Conservation (phyloP, 2,888 invertebrate species). For the Augochlorella aurata region DNA sequence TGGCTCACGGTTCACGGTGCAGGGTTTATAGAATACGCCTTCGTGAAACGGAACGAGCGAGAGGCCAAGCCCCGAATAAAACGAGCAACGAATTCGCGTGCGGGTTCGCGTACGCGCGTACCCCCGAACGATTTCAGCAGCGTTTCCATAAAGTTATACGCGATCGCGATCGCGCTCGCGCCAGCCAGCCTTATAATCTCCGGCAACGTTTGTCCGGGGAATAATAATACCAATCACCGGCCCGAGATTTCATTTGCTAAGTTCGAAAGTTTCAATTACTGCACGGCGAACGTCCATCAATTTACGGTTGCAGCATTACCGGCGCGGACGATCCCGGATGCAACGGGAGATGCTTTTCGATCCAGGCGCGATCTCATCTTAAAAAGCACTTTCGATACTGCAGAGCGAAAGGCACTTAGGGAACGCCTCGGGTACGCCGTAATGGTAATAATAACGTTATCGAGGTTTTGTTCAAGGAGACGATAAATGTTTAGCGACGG, state of each 20-base stretch:
- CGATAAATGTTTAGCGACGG: constrained; percentile 68
- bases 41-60: neutral
- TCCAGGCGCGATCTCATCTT: constrained; percentile 69
- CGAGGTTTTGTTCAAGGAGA: constrained; percentile 62
- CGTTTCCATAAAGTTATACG: constrained; percentile 38
- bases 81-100: constrained; percentile 2
- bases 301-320: constrained; percentile 56
- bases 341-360: constrained; percentile 54
- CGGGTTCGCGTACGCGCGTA: constrained; percentile 27
- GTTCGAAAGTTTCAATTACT: constrained; percentile 66
- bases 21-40: constrained; percentile 33
- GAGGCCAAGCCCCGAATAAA: constrained; percentile 4
- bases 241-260: constrained; percentile 60
- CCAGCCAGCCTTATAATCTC: constrained; percentile 38
- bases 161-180: constrained; percentile 13
- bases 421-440: constrained; percentile 61
- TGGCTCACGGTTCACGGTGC: neutral
- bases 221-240: constrained; percentile 58
- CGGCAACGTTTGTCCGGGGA: constrained; percentile 43
- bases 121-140: constrained; percentile 27
- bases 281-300: constrained; percentile 52
- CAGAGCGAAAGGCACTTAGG: constrained; percentile 64
- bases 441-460: constrained; percentile 71
- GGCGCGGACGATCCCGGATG: constrained; percentile 61
- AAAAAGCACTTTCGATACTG: constrained; percentile 67